Evolutionary conservation across 2,888 invertebrate species (phyloP), one percentile per base, ranked within the genome.

Genomic region (Pecten maximus): DNA sequence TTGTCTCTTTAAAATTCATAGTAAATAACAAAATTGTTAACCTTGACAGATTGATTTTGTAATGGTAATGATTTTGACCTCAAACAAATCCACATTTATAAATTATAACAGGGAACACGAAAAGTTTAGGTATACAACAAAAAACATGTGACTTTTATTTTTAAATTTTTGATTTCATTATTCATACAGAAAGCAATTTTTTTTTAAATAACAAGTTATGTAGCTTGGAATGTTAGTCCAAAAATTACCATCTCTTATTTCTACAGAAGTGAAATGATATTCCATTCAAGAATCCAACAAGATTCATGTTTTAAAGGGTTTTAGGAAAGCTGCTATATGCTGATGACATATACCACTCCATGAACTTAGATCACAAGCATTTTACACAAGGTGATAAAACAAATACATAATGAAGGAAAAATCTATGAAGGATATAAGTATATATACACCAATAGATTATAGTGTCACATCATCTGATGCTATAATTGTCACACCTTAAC

Each of bases 1-100:
- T 74, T 74, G 74, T 28, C 74, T 74, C 74, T 74, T 74, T 74
- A 74, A 74, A 74, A 74, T 74, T 35, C 35, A 74, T 28, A 74
- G 35, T 74, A 74, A 74, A 74, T 74, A 28, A 74, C 28, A 60
- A 6, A 19, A 54, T 28, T 74, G 74, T 16, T 74, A 10, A 28
- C 74, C 35, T 12, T 8, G 4, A 74, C 0, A 54, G 23, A 35
- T 28, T 10, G 23, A 2, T 35, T 35, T n/a, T 2, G 23, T 74
- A 8, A 60, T n/a, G n/a, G 3, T 28, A 8, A 60, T 35, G 35
- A 35, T 23, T 54, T 19, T 54, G 23, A n/a, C 50, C n/a, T 54
- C 23, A 19, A 54, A 54, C n/a, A n/a, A n/a, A n/a, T n/a, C n/a
- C n/a, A n/a, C n/a, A n/a, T n/a, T n/a, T n/a, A n/a, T n/a, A n/a